Evolutionary conservation across 2,797 vertebrate genomes (phyloP).

Genomic region (Nyctalus aviator): DNA sequence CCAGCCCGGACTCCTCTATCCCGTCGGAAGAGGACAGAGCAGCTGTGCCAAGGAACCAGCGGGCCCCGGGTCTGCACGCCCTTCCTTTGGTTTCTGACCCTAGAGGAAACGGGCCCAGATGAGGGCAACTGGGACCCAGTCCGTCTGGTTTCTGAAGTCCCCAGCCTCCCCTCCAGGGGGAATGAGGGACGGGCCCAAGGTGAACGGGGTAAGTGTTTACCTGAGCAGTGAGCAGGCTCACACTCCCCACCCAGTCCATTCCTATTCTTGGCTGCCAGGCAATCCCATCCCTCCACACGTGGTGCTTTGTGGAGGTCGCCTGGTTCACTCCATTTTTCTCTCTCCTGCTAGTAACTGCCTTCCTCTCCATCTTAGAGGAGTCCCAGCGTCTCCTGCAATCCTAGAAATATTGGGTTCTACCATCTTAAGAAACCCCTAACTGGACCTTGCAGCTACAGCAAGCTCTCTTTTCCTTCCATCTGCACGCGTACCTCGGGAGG

Average conservation of each 20-base stretch:
- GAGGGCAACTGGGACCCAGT: neutral
- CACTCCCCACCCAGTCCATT: neutral
- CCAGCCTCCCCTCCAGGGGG: neutral
- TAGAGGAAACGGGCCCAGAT: neutral
- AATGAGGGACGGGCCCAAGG: neutral
- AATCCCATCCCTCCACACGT: neutral
- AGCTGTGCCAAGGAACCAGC: neutral
- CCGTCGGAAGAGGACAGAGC: neutral
- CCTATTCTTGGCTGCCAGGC: neutral
- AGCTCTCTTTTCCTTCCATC: neutral
- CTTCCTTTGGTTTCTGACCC: neutral
- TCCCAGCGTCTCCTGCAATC: neutral
- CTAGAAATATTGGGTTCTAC: slow-evolving; percentile 27
- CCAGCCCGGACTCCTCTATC: slow-evolving; percentile 2
- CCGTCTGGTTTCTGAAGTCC: slow-evolving; percentile 9
- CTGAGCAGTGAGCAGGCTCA: neutral
- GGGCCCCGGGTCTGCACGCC: neutral
- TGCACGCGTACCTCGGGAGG: neutral
- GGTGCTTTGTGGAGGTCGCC: neutral
- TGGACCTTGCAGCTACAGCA: neutral
- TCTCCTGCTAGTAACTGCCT: neutral
- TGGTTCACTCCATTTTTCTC: neutral
- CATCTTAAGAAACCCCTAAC: neutral
- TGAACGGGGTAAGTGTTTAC: neutral
- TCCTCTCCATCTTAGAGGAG: neutral